Conservation (phyloP, 2,888 invertebrate species). For the Stenchaetothrips biformis region DNA sequence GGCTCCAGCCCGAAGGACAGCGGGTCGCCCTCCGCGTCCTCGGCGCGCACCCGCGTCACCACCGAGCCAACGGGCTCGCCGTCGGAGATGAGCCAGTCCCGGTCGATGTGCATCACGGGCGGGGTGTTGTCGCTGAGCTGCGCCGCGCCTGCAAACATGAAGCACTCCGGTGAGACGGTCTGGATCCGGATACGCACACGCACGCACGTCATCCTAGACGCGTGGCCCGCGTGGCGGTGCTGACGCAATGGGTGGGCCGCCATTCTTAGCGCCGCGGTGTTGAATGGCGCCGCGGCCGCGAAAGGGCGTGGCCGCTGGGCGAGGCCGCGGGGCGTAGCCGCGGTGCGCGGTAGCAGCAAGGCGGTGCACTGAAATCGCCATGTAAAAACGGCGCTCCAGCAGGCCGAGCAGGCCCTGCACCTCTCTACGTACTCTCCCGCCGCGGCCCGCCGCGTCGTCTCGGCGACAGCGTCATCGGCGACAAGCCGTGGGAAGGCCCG, state of each 20-base stretch:
- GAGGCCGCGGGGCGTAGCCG: neutral
- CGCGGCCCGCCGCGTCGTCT: too few relatives aligned
- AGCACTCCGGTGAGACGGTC: neutral
- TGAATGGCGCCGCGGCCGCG: neutral
- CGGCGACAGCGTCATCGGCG: too few relatives aligned
- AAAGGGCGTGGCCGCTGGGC: neutral
- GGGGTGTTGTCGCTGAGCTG: slow-evolving; percentile 59
- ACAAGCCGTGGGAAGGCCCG: too few relatives aligned
- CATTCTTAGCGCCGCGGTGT: neutral
- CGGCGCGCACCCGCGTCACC: slow-evolving; percentile 63
- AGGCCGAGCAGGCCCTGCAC: too few relatives aligned
- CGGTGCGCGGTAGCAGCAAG: neutral
- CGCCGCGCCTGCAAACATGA: slow-evolving; percentile 45
- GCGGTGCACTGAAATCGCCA: too few relatives aligned
- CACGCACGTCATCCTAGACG: neutral
- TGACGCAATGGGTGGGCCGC: neutral
- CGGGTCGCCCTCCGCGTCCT: slow-evolving; percentile 56
- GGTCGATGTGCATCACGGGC: slow-evolving; percentile 61
- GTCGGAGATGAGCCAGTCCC: slow-evolving; percentile 64
- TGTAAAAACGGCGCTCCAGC: too few relatives aligned
- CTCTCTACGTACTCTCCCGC: too few relatives aligned
- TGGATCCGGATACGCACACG: neutral
- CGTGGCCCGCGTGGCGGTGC: neutral
- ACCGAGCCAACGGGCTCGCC: slow-evolving; percentile 66
- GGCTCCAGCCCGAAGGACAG: slow-evolving; percentile 67